Base-by-base conservation (phyloP, 1,140 invertebrate genomes). In the Leguminivora glycinivorella region DNA sequence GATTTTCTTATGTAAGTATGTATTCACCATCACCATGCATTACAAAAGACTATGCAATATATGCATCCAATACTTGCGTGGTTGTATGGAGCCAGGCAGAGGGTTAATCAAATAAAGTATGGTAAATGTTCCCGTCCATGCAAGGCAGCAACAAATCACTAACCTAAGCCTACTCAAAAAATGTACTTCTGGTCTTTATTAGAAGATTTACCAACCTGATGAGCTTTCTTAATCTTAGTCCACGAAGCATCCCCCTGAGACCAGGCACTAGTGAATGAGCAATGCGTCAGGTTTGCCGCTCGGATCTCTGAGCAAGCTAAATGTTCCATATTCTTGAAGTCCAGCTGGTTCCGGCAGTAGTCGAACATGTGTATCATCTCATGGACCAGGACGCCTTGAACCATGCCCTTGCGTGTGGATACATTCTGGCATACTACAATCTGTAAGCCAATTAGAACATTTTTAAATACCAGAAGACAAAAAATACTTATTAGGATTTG, bases 301-400 rank as follows among this genome's bases (percentile, higher is more conserved):
- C 96, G 90, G 73, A 99, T 96, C 93, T 99, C 98, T 0, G 98
- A 98, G 84, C 98, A 99, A 0, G 98, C 98, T 47, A 99, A 87
- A 92, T 99, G 98, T 79, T 98, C 95, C 69, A 98, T 91, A 86
- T 99, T 98, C 75, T 94, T 95, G 76, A 98, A 97, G 85, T 99
- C 96, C 38, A 99, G 83, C 68, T 99, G 94, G 75, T 98, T 96
- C 56, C 94, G 93, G 89, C 98, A 99, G 81, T 95, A 96, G 87
- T 99, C 98, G 89, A 98, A 99, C 96, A 99, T 98, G 88, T 99
- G 98, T 52, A 99, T 95, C 93, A 99, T 94, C 92, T 99, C 98
- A 89, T 99, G 98, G 1, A 95, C 94, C 3, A 99, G 83, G 6
- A 98, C 95, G 71, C 95, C 95, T 86, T 96, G 95, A 0, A 98